Conservation (phyloP, 2,113 vertebrate genomes). For the Pardalotus punctatus region DNA sequence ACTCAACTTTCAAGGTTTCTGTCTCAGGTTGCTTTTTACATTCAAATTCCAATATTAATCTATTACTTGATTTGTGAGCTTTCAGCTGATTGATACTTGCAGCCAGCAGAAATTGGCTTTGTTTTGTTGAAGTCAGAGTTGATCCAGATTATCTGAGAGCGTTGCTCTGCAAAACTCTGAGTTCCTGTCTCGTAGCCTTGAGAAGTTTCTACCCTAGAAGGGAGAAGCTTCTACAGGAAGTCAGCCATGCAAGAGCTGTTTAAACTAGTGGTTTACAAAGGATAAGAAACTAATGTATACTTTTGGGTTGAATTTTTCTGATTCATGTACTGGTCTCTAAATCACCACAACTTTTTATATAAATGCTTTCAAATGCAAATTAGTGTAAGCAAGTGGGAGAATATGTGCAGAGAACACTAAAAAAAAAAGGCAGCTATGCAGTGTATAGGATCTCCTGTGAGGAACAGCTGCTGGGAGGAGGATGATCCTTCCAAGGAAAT, state of each 20-base stretch:
- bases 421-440: background rate
- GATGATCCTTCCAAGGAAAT: background rate
- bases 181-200: background rate
- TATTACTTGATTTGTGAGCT: background rate
- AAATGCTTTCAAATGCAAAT: constrained; percentile 3
- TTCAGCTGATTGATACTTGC: background rate
- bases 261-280: background rate
- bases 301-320: background rate
- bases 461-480: background rate
- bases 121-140: background rate
- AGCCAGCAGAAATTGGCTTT: background rate
- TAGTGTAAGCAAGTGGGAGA: background rate
- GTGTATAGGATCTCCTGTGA: background rate
- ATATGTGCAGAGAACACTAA: background rate
- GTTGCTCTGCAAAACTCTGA: background rate
- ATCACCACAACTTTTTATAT: background rate
- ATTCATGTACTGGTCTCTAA: background rate
- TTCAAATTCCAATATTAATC: background rate
- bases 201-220: background rate
- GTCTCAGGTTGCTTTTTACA: background rate
- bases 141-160: background rate
- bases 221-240: background rate
- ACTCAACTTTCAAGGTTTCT: background rate
- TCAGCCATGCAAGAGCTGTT: background rate
- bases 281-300: background rate